Base-by-base conservation (phyloP, 2,113 vertebrate genomes). In the Engystomops pustulosus region DNA sequence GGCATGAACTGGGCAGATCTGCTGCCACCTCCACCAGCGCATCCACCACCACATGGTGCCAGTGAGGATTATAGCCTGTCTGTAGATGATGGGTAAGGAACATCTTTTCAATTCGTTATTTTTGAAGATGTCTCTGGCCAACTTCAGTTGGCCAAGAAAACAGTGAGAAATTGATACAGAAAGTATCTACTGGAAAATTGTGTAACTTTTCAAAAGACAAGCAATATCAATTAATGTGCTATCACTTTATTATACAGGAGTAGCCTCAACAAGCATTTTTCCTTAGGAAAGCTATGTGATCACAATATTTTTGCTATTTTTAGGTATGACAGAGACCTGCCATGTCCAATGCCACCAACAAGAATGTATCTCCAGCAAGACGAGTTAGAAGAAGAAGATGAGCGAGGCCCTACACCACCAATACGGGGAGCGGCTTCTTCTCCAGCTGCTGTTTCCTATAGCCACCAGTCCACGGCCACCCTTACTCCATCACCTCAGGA, bases 1-100 rank as follows among this genome's bases (percentile, higher is more conserved):
- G 95, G 96, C 83, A 97, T 99, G 96, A 98, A 97, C 89, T 99
- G 98, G 98, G 93, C 96, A 58, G 97, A 99, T 87, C 94, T 98
- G 53, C 94, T 99, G 82, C 98, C 98, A 67, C 98, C 98, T 15
- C 97, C 97, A 34, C 98, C 97, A 1, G 95, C 94, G 18, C 98
- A 98, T 85, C 98, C 98, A 62, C 96, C 97, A 32, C 96, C 96
- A 3, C 94, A 95, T 27, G 94, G 95, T 86, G 95, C 88, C 82
- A 93, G 93, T 4, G 97, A 98, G 86, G 97, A 98, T 85, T 98
- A 97, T 89, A 93, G 89, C 4, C 87, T 98, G 7, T 94, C 95
- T 0, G 92, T 97, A 75, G 95, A 97, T 75, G 96, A 98, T 86
- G 96, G 96, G 97, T 99, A 93, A 90, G 92, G 15, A n/a, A n/a